Evolutionary conservation across 2,113 vertebrate species (phyloP), one percentile per base, ranked within the genome.

Genomic region (Pleuronectes platessa): DNA sequence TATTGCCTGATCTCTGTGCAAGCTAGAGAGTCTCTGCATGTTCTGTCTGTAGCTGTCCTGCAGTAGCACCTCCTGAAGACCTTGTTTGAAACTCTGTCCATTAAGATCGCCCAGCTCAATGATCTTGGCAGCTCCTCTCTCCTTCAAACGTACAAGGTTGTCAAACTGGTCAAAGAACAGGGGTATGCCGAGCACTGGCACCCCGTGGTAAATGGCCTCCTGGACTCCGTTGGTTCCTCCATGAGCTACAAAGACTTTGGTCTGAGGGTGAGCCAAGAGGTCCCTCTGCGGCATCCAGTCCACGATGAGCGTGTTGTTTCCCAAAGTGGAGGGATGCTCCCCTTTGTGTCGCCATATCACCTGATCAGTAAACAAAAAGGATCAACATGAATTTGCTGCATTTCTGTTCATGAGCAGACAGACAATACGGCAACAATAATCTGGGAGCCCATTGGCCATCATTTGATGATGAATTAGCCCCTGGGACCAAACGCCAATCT

Each of bases 151-250:
- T 0, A 93, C 17, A 15, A 94, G 91, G 61, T 94, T 93, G 81
- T 94, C 93, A 60, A 71, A 92, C 70, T 94, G 93, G 84, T 94
- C 90, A 6, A 93, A 93, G 78, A 94, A 92, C 83, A 94, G 58
- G 4, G 92, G 93, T 31, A 93, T 88, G 8, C 93, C 92, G 0
- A 94, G 62, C 10, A 94, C 88, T 1, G 93, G 93, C 47, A 93
- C 89, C 0, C 92, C 92, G 3, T 92, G 59, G 83, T 91, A 94
- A 24, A 91, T 92, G 60, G 92, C 92, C 56, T 94, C 93, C 78
- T 93, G 93, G 55, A 93, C 76, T 62, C 93, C 93, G 10, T 94
- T 94, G 42, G 93, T 93, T 71, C 93, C 92, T 61, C 93, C 93
- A 3, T 94, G 92, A 45, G 92, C 90, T 20, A 94, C 79, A 64